A percentile compares a stretch with the other conserved stretches of the same genome.
These are phyloP conservation scores for Hyaena hyaena DNA, from an alignment of 2,113 vertebrate species.

Conservation along the genomic window DNA sequence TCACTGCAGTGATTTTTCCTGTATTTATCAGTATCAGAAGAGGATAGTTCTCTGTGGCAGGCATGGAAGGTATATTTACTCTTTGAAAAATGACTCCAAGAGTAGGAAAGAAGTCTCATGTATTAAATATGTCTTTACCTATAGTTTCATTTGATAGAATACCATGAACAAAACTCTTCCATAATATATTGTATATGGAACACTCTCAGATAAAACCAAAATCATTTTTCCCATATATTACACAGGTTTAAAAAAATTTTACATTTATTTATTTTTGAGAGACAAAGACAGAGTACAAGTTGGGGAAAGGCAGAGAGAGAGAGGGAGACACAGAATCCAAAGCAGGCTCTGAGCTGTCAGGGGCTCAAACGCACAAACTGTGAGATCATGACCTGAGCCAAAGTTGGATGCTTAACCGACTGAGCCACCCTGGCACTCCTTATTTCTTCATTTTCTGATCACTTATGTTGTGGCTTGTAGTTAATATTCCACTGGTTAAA, in stretches of 20 bases:
- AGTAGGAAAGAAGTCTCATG: constrained; percentile 11
- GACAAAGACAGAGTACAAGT: no score
- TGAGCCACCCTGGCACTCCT: no score
- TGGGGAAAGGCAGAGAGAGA: no score
- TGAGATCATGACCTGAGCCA: no score
- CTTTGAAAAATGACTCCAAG: neutral
- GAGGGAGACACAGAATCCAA: no score
- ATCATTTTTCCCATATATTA: neutral
- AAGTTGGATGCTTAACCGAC: no score
- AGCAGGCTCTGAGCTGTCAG: no score
- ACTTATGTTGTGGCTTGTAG: neutral
- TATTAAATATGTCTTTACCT: neutral
- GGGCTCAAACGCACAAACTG: no score
- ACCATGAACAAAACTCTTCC: neutral
- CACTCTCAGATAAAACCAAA: neutral
- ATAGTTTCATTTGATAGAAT: neutral
- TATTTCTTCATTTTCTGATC: neutral
- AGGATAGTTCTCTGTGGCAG: neutral
- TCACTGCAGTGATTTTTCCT: neutral
- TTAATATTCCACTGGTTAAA: neutral
- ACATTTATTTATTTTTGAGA: no score
- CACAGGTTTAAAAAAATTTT: neutral
- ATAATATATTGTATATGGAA: neutral
- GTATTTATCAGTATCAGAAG: neutral
- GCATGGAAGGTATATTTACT: neutral